phyloP scores from a whole-genome alignment of 2,797 vertebrate species.

The Leuciscus waleckii region DNA sequence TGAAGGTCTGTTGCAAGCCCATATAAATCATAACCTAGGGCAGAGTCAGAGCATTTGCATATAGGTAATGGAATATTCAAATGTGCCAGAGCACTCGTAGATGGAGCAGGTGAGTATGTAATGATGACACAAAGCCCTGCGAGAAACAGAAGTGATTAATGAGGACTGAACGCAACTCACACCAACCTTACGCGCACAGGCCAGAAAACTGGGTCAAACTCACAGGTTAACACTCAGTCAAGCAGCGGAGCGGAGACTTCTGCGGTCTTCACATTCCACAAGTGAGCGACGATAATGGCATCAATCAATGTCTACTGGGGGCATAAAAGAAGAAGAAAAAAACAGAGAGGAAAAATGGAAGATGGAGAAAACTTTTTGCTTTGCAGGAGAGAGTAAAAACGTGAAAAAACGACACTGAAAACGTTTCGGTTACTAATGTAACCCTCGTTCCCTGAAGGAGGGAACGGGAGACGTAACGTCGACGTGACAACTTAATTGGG shows the following conservation, averaged over 20 bases:
- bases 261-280: conserved; percentile 30
- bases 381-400: neutral
- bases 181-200: conserved; percentile 64
- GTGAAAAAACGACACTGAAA: neutral
- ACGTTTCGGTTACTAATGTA: too few relatives aligned
- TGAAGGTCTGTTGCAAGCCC: conserved; percentile 64
- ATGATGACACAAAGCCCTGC: conserved; percentile 75
- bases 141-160: conserved; percentile 74
- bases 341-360: neutral
- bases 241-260: conserved; percentile 54
- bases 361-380: conserved; percentile 2
- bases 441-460: too few relatives aligned
- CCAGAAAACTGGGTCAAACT: conserved; percentile 78
- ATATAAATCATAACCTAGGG: conserved; percentile 74
- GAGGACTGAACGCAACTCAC: conserved; percentile 70
- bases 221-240: conserved; percentile 75
- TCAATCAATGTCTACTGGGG: conserved; percentile 11
- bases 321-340: neutral
- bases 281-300: conserved; percentile 42
- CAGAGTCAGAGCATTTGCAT: conserved; percentile 72
- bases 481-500: too few relatives aligned
- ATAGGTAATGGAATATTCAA: conserved; percentile 80
- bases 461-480: too few relatives aligned
- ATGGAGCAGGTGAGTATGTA: conserved; percentile 74
- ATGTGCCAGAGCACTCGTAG: conserved; percentile 64